Evolutionary conservation across 2,797 vertebrate genomes (phyloP), one percentile per base, ranked within the genome.

Genomic region (Helicolenus hilgendorfi): DNA sequence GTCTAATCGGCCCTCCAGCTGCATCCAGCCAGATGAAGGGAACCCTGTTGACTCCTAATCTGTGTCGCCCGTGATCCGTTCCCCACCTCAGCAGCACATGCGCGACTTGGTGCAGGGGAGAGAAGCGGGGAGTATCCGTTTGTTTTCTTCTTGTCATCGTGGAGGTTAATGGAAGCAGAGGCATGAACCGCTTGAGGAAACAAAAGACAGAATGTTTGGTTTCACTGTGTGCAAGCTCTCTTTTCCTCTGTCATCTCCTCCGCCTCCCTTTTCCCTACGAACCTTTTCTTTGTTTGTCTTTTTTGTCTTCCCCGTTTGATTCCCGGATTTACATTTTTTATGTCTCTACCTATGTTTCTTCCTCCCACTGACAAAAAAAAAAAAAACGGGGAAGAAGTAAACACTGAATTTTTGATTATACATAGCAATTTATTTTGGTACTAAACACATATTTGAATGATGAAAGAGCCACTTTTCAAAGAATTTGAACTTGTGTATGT

Each of bases 21-120:
- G 92, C 87, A 94, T 95, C 89, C 92, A 92, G 92, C 93, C 91
- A 93, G 87, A 93, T 91, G 95, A 94, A 90, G 89, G 91, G 89
- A 91, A 93, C 92, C 94, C 92, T 91, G 93, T 91, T 91, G 94
- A 96, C 94, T 95, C 91, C 90, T 93, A 93, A 95, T 95, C 94
- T 94, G 94, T 92, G 90, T 89, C 80, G 80, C 85, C 90, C 85
- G 63, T 95, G 93, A 96, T 94, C 94, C 90, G 62, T 92, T 89
- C 94, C 85, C 89, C 89, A 95, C 85, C 92, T 91, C 93, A 4
- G 89, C 87, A 80, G 86, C 79, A 83, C 76, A 70, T 72, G 33
- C 73, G 15, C 89, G 80, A 78, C 83, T 89, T 88, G 85, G 82
- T 70, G 86, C 78, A 62, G 82, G 69, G 22, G 59, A 72, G 77